Percentiles rank a stretch among this genome's conserved stretches.
These are phyloP conservation scores for Drosophila jambulina DNA, from an alignment of 1,140 invertebrate species.

Conservation along the genomic window DNA sequence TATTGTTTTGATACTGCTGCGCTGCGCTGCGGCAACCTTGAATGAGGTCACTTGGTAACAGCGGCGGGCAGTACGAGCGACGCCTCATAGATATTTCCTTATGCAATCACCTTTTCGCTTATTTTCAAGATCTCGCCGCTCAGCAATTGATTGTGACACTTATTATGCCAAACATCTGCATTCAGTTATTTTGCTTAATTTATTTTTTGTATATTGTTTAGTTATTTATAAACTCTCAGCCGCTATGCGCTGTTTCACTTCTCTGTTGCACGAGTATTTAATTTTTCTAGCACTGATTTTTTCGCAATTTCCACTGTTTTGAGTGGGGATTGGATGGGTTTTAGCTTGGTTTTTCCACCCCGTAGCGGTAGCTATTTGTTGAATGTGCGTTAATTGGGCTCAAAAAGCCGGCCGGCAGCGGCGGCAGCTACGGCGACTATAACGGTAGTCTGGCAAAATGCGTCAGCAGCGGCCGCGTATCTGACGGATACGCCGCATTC, in stretches of 20 bases:
- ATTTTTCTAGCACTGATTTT: slow-evolving; percentile 6
- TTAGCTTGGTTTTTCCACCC: background rate
- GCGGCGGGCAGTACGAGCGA: slow-evolving; percentile 1
- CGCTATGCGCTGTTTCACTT: slow-evolving; percentile 18
- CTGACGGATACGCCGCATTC: slow-evolving; percentile 70
- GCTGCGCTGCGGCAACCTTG: slow-evolving; percentile 51
- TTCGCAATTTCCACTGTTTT: background rate
- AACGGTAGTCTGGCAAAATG: slow-evolving; percentile 56
- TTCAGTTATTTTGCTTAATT: slow-evolving; percentile 55
- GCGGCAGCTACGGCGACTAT: slow-evolving; percentile 33
- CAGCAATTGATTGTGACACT: slow-evolving; percentile 75
- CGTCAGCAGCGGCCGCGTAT: slow-evolving; percentile 75
- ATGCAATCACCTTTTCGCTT: slow-evolving; percentile 72
- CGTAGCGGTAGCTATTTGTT: slow-evolving; percentile 47
- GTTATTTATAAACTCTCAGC: slow-evolving; percentile 15
- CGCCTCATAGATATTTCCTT: slow-evolving; percentile 46
- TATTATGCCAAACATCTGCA: slow-evolving; percentile 74
- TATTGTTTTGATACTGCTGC: slow-evolving; percentile 11
- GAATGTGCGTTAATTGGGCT: slow-evolving; percentile 81
- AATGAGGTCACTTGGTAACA: slow-evolving; percentile 69
- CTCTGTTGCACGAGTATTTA: slow-evolving; percentile 8
- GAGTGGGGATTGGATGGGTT: background rate
- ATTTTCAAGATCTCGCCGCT: slow-evolving; percentile 41
- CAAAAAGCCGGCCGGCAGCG: slow-evolving; percentile 84
- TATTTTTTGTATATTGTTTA: slow-evolving; percentile 19